Evolutionary conservation across 2,888 invertebrate species (phyloP).

Genomic region (Brachypalpus laphriformis): DNA sequence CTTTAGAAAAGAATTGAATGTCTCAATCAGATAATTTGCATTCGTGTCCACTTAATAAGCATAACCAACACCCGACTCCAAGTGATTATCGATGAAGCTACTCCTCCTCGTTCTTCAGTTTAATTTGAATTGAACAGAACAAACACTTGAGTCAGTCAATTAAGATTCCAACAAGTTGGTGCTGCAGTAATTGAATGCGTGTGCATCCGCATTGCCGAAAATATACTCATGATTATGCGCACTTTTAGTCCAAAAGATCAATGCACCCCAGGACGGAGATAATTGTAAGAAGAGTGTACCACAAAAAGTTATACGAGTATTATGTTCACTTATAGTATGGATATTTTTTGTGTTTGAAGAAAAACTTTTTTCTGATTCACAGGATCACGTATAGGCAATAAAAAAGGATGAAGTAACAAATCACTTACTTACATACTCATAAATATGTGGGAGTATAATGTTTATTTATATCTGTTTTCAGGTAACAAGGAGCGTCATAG

Average conservation of each 20-base stretch:
- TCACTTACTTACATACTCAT: no score
- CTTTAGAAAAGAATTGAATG: slow-evolving; percentile 56
- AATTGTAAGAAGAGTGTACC: background rate
- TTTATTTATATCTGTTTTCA: no score
- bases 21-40: slow-evolving; percentile 68
- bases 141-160: slow-evolving; percentile 66
- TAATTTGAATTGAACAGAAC: slow-evolving; percentile 52
- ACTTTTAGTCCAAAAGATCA: slow-evolving; percentile 48
- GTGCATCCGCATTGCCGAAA: slow-evolving; percentile 73
- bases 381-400: no score
- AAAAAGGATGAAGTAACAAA: no score
- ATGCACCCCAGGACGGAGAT: slow-evolving; percentile 16
- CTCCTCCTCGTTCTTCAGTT: background rate
- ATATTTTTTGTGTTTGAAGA: background rate
- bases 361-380: no score
- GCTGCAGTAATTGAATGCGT: slow-evolving; percentile 62
- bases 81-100: slow-evolving; percentile 55
- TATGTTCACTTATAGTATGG: background rate
- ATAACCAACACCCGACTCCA: slow-evolving; percentile 51
- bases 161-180: slow-evolving; percentile 60
- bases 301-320: background rate
- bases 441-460: no score
- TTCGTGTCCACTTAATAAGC: slow-evolving; percentile 68
- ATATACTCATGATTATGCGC: slow-evolving; percentile 45
- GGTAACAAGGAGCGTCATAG: no score